phyloP scores from a whole-genome alignment of 1,140 invertebrate species.

The Steinernema khuongi region DNA sequence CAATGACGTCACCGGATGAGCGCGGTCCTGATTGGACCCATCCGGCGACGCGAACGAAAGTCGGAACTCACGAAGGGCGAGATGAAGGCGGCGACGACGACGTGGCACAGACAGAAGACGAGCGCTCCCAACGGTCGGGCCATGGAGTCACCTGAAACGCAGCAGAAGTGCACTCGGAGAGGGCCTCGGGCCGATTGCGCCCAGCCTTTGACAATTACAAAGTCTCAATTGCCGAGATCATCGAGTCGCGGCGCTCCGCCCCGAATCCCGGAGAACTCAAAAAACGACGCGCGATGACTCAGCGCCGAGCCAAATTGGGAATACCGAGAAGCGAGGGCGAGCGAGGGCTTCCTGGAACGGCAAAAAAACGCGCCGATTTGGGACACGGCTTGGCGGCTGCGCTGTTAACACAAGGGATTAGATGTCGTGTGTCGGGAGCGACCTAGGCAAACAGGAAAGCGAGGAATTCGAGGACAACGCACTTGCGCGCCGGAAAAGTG shows the following conservation, averaged over 20 bases:
- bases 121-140: background rate
- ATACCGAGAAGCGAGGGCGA: background rate
- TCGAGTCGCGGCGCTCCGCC: background rate
- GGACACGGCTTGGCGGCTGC: no score
- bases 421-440: no score
- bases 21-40: background rate
- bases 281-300: conserved; percentile 5
- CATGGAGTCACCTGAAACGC: background rate
- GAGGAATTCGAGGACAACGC: no score
- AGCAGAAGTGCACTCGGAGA: background rate
- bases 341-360: no score
- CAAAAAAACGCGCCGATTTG: no score
- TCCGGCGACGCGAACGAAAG: background rate
- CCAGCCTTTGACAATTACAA: background rate
- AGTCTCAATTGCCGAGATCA: background rate
- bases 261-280: background rate
- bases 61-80: background rate
- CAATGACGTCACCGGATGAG: background rate
- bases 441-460: no score
- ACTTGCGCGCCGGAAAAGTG: no score
- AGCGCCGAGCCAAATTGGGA: conserved; percentile 1
- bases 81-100: background rate
- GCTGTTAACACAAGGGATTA: no score
- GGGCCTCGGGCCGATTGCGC: background rate
- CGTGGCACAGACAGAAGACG: background rate